phyloP scores from a whole-genome alignment of 2,888 invertebrate genomes.

The Drosophila prolongata region DNA sequence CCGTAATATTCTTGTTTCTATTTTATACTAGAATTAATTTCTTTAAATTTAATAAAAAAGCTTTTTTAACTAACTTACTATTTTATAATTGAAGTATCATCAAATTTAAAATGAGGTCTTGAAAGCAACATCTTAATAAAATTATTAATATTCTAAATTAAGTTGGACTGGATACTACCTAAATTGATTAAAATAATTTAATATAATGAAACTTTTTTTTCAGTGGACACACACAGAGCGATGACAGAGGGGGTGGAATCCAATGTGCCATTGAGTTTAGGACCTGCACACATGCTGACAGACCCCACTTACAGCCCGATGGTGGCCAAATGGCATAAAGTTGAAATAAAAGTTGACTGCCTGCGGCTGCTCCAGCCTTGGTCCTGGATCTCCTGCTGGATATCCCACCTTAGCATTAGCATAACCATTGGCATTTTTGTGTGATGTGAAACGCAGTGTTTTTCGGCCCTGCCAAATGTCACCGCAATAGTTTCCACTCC shows the following conservation, averaged over 20 bases:
- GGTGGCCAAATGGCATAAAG: constrained; percentile 72
- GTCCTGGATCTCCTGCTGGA: constrained; percentile 16
- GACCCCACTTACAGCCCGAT: constrained; percentile 62
- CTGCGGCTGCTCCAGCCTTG: constrained; percentile 24
- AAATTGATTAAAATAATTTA: no score
- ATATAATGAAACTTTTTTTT: background rate
- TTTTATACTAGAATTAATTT: no score
- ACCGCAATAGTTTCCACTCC: constrained; percentile 39
- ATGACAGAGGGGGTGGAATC: background rate
- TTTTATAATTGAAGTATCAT: no score
- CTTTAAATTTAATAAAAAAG: no score
- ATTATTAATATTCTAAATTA: no score
- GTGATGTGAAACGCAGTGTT: constrained; percentile 41
- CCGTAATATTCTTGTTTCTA: no score
- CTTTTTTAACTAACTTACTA: no score
- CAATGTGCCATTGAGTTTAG: constrained; percentile 6
- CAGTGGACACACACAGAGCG: constrained; percentile 8
- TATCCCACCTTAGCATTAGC: constrained; percentile 47
- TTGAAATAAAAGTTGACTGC: constrained; percentile 70
- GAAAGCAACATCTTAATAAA: no score
- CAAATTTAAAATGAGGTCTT: no score
- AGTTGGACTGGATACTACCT: no score
- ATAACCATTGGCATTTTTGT: constrained; percentile 52
- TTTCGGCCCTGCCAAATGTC: constrained; percentile 22
- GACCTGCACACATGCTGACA: constrained; percentile 70